Evolutionary conservation across 1,140 invertebrate genomes (phyloP), one percentile per base, ranked within the genome.

Genomic region (Saccostrea glomerata): DNA sequence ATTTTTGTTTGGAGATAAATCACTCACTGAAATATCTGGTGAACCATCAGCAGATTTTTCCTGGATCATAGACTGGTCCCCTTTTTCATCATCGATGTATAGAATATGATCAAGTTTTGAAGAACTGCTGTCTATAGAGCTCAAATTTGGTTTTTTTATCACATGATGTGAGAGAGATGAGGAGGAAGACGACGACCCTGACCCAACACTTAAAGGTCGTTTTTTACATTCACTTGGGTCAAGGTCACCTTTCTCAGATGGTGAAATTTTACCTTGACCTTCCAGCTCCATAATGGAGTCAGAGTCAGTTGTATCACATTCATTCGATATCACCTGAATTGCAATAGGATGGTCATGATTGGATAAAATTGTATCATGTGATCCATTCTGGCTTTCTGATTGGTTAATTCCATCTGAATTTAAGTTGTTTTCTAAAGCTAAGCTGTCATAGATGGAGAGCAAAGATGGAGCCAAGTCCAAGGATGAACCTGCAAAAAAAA

Each of bases 131-230:
- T 40, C 70, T 30, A 25, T 40, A 13, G 70, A 77, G 12, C 23
- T 87, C 30, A 91, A 82, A 83, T 93, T 94, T 83, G 91, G 89
- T 40, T 90, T 90, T 91, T 94, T 94, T 60, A 91, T 87, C 63
- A 88, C 88, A 30, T 90, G 91, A n/a, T 93, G 88, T 17, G 92
- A 91, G 23, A 93, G 88, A 15, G 96, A 95, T 0, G 97, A 97
- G 70, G 96, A 97, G 70, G 96, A 97, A 17, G 97, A 97, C 3
- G 97, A 98, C 2, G 97, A 96, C 85, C 97, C 97, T 73, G 97
- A 98, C 94, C 97, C 97, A 92, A 97, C 97, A 63, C 97, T 98
- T 25, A 97, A 93, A n/a, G 97, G 97, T 89, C 97, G 89, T 88
- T 94, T 94, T 90, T 94, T 94, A 54, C 91, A 92, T 85, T 93